phyloP scores from a whole-genome alignment of 2,797 vertebrate genomes.

The Sebastolobus alascanus region DNA sequence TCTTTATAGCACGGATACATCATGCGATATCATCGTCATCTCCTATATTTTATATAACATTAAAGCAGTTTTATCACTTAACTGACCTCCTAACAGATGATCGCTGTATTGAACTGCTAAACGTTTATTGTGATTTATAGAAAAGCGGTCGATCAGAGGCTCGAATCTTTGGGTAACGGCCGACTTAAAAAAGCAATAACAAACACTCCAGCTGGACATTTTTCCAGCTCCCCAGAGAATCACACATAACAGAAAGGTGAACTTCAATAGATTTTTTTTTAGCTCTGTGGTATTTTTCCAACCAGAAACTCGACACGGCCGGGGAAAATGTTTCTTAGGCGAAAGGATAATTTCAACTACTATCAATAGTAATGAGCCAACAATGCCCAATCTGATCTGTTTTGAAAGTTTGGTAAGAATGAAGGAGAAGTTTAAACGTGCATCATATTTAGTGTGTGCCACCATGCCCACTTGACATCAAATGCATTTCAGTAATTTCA shows the following conservation, averaged over 20 bases:
- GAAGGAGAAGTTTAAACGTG: background rate
- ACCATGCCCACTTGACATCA: background rate
- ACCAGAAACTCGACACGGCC: conserved; percentile 16
- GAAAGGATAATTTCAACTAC: conserved; percentile 1
- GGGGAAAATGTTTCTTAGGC: background rate
- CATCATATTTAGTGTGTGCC: background rate
- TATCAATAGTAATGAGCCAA: conserved; percentile 9
- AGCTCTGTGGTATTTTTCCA: conserved; percentile 29
- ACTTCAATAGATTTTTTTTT: conserved; percentile 38
- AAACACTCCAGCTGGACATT: conserved; percentile 29
- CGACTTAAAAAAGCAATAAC: conserved; percentile 32
- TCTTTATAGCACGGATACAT: conserved; percentile 10
- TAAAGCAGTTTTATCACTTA: conserved; percentile 17
- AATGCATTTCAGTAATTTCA: background rate
- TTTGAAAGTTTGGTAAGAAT: background rate
- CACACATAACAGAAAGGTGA: conserved; percentile 14
- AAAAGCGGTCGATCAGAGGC: conserved; percentile 29
- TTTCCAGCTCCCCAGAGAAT: conserved; percentile 37
- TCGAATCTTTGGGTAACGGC: conserved; percentile 22
- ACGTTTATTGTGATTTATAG: conserved; percentile 26
- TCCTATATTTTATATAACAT: conserved; percentile 20
- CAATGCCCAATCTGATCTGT: background rate
- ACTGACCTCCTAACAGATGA: conserved; percentile 5
- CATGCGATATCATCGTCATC: background rate
- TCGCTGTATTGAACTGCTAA: background rate